A percentile compares a stretch with the other conserved stretches of the same genome.
Evolutionary conservation across 2,797 vertebrate genomes (phyloP).

Genomic region (Neomorphus geoffroyi): DNA sequence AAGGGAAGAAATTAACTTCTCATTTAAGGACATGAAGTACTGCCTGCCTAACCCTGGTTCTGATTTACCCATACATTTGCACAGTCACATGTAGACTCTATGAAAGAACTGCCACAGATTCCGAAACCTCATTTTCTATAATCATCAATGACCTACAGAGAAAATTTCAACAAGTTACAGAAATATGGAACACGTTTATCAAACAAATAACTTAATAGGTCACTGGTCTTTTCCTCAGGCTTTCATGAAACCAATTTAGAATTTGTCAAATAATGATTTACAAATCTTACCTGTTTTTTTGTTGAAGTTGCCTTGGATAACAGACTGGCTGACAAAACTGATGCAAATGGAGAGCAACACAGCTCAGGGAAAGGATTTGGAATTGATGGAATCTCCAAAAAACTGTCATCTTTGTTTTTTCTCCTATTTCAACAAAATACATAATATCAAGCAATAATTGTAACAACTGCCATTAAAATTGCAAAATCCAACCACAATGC

Average conservation of each 20-base stretch:
- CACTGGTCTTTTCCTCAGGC: background rate
- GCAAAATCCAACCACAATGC: background rate
- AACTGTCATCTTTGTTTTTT: slow-evolving; percentile 78
- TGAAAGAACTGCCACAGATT: slow-evolving; percentile 2
- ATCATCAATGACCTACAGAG: background rate
- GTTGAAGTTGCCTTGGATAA: slow-evolving; percentile 88
- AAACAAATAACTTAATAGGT: background rate
- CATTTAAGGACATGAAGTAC: slow-evolving; percentile 40
- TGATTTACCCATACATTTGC: background rate
- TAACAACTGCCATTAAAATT: slow-evolving; percentile 44
- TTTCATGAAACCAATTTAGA: background rate
- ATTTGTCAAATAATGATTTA: slow-evolving; percentile 24
- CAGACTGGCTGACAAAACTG: slow-evolving; percentile 84
- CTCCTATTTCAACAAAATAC: slow-evolving; percentile 75
- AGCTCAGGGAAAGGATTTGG: slow-evolving; percentile 89
- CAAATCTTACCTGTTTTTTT: slow-evolving; percentile 83
- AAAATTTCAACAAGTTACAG: slow-evolving; percentile 22
- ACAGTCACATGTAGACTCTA: background rate
- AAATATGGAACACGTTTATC: background rate
- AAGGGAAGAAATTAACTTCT: slow-evolving; percentile 30
- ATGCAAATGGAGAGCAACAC: slow-evolving; percentile 80
- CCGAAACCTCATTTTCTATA: background rate
- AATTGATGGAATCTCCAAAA: slow-evolving; percentile 79
- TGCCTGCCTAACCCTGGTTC: background rate
- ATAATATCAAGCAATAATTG: slow-evolving; percentile 49